Percentiles rank a stretch among this genome's conserved stretches.
These are phyloP conservation scores for Myotis planiceps DNA, from an alignment of 2,797 vertebrate species.

Conservation along the genomic window DNA sequence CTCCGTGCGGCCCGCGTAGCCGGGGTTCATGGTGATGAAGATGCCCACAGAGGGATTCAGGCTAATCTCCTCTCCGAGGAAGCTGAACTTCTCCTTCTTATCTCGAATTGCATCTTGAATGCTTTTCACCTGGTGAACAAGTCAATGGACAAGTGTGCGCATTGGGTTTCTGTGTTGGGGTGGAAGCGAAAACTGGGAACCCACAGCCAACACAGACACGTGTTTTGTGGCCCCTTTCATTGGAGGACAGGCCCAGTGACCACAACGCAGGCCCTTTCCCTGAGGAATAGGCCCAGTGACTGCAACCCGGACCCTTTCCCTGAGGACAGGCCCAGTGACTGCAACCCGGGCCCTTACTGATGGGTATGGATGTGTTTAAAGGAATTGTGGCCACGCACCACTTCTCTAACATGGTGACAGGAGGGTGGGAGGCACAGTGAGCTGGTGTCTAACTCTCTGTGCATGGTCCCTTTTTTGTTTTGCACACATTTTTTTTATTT, in stretches of 20 bases:
- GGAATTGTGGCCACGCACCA: background rate
- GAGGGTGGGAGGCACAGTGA: background rate
- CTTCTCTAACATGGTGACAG: background rate
- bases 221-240: background rate
- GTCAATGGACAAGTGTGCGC: background rate
- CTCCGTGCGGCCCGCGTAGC: constrained; percentile 96
- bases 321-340: no score
- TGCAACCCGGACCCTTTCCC: background rate
- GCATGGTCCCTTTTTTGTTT: no score
- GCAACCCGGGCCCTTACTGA: background rate
- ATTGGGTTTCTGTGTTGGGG: accelerated
- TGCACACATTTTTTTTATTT: no score
- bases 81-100: constrained; percentile 94
- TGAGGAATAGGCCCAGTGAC: no score
- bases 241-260: background rate
- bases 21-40: constrained; percentile 99
- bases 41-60: constrained; percentile 95
- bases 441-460: background rate
- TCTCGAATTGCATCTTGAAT: constrained; percentile 97
- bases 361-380: accelerated
- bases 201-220: accelerated
- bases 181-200: background rate
- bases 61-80: constrained; percentile 95
- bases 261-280: no score
- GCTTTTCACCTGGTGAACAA: constrained; percentile 93